These are phyloP conservation scores for Papilio gigon DNA, from an alignment of 2,888 invertebrate species.

Conservation along the genomic window DNA sequence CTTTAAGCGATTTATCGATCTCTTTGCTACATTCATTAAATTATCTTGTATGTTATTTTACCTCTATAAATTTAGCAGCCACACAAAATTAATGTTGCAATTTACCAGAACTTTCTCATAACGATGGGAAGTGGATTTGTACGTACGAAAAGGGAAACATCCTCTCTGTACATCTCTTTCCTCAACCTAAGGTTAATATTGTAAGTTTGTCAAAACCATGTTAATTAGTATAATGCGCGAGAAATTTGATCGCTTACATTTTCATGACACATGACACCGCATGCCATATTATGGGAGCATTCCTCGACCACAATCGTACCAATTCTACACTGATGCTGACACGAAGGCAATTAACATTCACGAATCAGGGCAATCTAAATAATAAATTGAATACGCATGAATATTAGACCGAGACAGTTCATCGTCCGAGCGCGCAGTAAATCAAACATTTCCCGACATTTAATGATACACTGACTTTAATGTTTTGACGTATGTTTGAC, in stretches of 20 bases:
- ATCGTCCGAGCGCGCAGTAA: constrained; percentile 8
- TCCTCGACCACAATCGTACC: constrained; percentile 19
- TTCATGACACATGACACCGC: constrained; percentile 7
- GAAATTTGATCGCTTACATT: background rate
- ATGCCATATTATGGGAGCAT: background rate
- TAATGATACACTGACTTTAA: background rate
- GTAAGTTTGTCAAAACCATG: too few species aligned
- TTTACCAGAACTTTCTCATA: background rate
- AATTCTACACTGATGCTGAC: constrained; percentile 32
- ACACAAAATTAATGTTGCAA: background rate
- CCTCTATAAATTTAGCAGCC: background rate
- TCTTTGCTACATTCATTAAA: background rate
- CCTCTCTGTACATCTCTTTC: too few species aligned
- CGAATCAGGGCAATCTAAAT: constrained; percentile 32
- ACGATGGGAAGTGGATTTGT: background rate
- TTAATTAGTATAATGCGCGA: too few species aligned
- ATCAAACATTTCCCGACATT: background rate
- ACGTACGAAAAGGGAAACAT: background rate
- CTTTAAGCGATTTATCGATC: background rate
- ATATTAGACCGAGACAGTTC: constrained; percentile 8
- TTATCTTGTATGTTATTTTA: background rate
- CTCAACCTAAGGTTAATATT: too few species aligned
- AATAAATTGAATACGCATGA: constrained; percentile 27
- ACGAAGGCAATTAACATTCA: constrained; percentile 29
- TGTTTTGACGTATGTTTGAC: constrained; percentile 10